Base-by-base conservation (phyloP, 2,797 vertebrate species). In the Semaprochilodus insignis region DNA sequence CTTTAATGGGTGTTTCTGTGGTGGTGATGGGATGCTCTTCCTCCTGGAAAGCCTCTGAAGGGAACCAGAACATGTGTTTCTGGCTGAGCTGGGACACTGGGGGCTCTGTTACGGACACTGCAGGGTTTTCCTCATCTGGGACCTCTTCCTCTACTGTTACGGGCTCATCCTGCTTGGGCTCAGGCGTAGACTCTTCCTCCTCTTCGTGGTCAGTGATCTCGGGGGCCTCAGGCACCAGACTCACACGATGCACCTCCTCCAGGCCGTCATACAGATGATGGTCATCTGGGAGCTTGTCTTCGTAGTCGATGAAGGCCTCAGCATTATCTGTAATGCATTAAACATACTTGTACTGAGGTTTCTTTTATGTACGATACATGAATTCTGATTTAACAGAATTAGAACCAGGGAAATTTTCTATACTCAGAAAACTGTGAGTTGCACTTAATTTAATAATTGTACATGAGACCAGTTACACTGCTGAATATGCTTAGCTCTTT, bases 11-110 rank as follows among this genome's bases (percentile, higher is more conserved):
- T 82, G 90, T 91, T 71, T 93, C 91, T 16, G 81, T 86, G 40
- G 91, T 83, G 52, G 91, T 88, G 36, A 36, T 71, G 0, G 91
- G 86, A 69, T 81, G 88, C 51, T 87, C 90, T 16, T 93, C 90
- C 48, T 95, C 93, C 72, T 94, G 93, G 83, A 97, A 95, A 60
- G 93, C 90, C 89, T 97, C 95, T 1, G 93, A 95, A 1, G 96
- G 95, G 86, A 97, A 96, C 97, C 97, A 97, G 91, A 98, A 96
- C 72, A 96, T 91, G 81, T 97, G 95, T 87, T 97, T 99, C 87
- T 95, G 96, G 80, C 95, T 96, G 52, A 96, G 91, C 27, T 92
- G 89, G 72, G 97, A 96, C 65, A 97, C 92, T 0, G 96, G 95
- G 23, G 93, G 93, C 44, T 95, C 94, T 3, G 96, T 96, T 79